Conservation (phyloP, 1,140 invertebrate genomes). For the Monomorium pharaonis region DNA sequence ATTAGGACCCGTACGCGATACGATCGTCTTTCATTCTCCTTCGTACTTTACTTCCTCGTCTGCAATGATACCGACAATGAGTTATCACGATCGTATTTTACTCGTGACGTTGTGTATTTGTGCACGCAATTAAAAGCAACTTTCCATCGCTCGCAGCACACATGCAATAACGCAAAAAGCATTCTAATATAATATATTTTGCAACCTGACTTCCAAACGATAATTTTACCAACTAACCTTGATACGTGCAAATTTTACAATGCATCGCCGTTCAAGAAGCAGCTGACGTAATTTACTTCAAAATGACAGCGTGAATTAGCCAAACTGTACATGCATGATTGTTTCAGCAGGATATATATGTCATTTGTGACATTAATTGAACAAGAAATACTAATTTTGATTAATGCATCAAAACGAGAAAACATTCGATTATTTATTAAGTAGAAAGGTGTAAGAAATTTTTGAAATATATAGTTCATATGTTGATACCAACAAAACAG, state of each 20-base stretch:
- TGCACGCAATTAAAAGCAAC: slow-evolving; percentile 48
- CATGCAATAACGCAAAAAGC: background rate
- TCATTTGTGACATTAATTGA: background rate
- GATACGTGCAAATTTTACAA: slow-evolving; percentile 47
- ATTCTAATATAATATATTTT: slow-evolving; percentile 35
- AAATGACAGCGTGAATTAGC: slow-evolving; percentile 3
- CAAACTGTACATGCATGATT: background rate
- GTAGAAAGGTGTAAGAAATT: background rate
- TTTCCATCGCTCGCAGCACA: background rate
- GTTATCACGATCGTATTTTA: slow-evolving; percentile 66
- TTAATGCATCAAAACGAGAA: background rate
- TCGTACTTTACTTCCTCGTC: slow-evolving; percentile 31
- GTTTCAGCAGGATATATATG: background rate
- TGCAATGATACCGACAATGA: slow-evolving; percentile 38
- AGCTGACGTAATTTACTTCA: slow-evolving; percentile 47
- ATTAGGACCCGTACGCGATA: slow-evolving; percentile 15
- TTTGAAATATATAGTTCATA: background rate
- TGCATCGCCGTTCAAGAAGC: background rate
- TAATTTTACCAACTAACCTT: slow-evolving; percentile 39
- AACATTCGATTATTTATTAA: background rate
- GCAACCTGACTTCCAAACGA: slow-evolving; percentile 27
- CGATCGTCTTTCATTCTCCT: slow-evolving; percentile 34
- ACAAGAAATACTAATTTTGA: background rate
- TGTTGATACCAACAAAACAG: no score
- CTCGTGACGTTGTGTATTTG: background rate